Evolutionary conservation across 2,113 vertebrate genomes (phyloP).

Genomic region (Stegostoma tigrinum): DNA sequence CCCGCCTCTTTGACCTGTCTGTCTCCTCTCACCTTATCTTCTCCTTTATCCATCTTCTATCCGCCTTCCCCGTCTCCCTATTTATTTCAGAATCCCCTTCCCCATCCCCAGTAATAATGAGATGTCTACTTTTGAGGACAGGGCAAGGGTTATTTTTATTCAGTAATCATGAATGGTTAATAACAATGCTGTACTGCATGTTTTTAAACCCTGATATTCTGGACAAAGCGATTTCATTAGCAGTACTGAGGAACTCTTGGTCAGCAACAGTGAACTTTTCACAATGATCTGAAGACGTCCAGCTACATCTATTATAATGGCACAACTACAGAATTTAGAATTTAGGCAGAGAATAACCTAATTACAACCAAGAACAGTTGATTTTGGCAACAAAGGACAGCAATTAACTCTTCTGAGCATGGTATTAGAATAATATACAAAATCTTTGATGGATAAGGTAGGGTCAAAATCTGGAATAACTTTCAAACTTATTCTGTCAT

Average conservation of each 20-base stretch:
- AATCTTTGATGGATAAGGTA: background rate
- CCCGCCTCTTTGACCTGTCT: too few species aligned
- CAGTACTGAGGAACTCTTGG: background rate
- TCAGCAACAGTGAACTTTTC: background rate
- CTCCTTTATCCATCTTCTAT: too few species aligned
- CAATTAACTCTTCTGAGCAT: background rate
- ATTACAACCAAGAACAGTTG: background rate
- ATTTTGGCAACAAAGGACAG: background rate
- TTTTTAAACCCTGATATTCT: too few species aligned
- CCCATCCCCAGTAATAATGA: too few species aligned
- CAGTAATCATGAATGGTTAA: too few species aligned
- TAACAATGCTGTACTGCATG: too few species aligned
- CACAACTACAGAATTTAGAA: background rate
- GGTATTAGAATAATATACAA: background rate
- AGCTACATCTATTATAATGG: background rate
- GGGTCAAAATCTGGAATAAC: too few species aligned
- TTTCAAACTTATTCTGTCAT: background rate
- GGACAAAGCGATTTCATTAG: background rate
- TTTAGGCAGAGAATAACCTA: background rate
- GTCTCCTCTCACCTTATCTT: too few species aligned
- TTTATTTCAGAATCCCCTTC: too few species aligned
- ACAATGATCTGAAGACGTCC: background rate
- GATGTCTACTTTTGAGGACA: too few species aligned
- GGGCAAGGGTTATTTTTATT: too few species aligned
- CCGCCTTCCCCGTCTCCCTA: too few species aligned